Evolutionary conservation across 2,888 invertebrate genomes (phyloP).

Genomic region (Anaspis maculata): DNA sequence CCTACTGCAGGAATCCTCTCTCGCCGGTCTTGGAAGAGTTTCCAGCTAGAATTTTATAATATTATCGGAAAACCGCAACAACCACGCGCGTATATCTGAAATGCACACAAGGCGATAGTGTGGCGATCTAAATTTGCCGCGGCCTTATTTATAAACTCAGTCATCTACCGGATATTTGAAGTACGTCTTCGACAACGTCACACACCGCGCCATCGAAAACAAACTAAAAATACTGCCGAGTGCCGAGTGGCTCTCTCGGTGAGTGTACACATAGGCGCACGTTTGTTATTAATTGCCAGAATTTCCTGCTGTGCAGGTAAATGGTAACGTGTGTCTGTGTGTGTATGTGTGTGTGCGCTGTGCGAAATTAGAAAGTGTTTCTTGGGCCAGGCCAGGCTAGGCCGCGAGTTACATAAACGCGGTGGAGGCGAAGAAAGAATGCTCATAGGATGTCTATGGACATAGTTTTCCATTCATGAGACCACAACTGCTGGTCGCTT

Average conservation of each 20-base stretch:
- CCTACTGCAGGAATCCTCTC: not conserved
- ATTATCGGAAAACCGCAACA: conserved; percentile 9
- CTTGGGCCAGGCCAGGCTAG: conserved; percentile 4
- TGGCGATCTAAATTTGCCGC: conserved; percentile 36
- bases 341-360: too few relatives aligned
- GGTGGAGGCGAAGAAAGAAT: too few relatives aligned
- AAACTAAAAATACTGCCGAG: conserved; percentile 40
- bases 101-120: conserved; percentile 33
- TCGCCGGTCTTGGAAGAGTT: not conserved
- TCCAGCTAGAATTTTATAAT: not conserved
- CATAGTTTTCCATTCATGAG: too few relatives aligned
- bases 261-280: too few relatives aligned
- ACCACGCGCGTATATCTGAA: conserved; percentile 13
- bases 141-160: conserved; percentile 38
- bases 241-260: too few relatives aligned
- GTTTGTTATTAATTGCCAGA: too few relatives aligned
- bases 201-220: conserved; percentile 34
- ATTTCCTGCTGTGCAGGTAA: too few relatives aligned
- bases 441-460: too few relatives aligned
- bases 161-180: conserved; percentile 37
- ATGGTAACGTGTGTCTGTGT: too few relatives aligned
- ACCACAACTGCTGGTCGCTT: too few relatives aligned
- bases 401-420: conserved; percentile 18
- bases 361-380: conserved; percentile 22
- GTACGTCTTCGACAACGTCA: conserved; percentile 37